Conservation (phyloP, 1,140 invertebrate species). For the Eumaeus atala region DNA sequence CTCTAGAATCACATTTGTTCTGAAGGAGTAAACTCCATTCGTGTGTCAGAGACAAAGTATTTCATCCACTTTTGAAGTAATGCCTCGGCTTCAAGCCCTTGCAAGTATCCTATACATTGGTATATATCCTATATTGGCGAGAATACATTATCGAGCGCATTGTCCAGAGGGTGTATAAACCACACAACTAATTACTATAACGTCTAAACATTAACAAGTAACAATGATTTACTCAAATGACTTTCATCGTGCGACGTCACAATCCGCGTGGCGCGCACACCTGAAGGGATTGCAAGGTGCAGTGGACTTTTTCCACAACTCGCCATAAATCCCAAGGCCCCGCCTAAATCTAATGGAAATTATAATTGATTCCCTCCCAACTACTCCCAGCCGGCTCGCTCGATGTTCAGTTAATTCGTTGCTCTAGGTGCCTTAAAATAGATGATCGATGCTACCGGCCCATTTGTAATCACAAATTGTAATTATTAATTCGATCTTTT, state of each 20-base stretch:
- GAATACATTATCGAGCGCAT: neutral
- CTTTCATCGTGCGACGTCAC: neutral
- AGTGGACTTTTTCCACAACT: constrained; percentile 29
- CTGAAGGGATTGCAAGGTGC: constrained; percentile 26
- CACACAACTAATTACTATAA: neutral
- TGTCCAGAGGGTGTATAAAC: constrained; percentile 1
- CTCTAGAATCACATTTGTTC: too few species aligned
- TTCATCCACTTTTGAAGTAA: too few species aligned
- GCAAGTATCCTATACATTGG: too few species aligned
- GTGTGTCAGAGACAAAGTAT: too few species aligned
- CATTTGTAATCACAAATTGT: constrained; percentile 8
- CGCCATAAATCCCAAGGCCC: constrained; percentile 43
- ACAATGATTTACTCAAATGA: constrained; percentile 9
- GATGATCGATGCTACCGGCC: constrained; percentile 16
- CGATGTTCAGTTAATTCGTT: constrained; percentile 10
- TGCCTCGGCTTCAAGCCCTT: too few species aligned
- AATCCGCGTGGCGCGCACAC: neutral
- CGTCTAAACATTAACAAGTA: neutral
- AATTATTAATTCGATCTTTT: constrained; percentile 9
- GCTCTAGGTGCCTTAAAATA: constrained; percentile 11
- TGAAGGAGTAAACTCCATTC: too few species aligned
- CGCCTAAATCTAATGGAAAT: constrained; percentile 60
- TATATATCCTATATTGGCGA: too few species aligned
- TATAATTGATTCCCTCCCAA: constrained; percentile 61
- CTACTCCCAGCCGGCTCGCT: constrained; percentile 15